Conservation (phyloP, 2,113 vertebrate species). For the Rhynchopsitta pachyrhyncha region DNA sequence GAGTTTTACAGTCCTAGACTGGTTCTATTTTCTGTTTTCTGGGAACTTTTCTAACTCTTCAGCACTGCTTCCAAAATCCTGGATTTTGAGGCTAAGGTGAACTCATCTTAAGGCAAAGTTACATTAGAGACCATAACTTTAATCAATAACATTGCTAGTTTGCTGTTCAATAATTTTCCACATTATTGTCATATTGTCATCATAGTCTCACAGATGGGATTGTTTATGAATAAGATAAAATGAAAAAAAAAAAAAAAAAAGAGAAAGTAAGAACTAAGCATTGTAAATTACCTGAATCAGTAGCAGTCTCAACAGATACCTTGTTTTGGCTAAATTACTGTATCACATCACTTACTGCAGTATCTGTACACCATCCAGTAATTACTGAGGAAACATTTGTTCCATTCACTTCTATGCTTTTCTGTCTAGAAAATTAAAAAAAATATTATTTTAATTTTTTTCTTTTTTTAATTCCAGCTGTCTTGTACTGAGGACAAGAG, state of each 20-base stretch:
- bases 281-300: neutral
- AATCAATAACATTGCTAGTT: neutral
- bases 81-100: neutral
- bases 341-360: neutral
- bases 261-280: neutral
- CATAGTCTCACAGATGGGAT: neutral
- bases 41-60: neutral
- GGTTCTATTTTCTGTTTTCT: neutral
- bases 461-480: neutral
- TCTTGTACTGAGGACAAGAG: neutral
- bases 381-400: neutral
- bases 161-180: neutral
- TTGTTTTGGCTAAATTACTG: neutral
- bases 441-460: neutral
- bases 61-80: neutral
- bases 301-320: neutral
- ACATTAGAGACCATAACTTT: neutral
- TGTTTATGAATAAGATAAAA: neutral
- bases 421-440: neutral
- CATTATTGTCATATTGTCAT: neutral
- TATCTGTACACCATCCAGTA: neutral
- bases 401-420: neutral
- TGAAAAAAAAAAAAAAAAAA: neutral
- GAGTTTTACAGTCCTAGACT: neutral
- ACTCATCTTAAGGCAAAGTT: neutral